These are phyloP conservation scores for Porites divaricata DNA, from an alignment of 92 coral and sea anemone species.

Conservation along the genomic window DNA sequence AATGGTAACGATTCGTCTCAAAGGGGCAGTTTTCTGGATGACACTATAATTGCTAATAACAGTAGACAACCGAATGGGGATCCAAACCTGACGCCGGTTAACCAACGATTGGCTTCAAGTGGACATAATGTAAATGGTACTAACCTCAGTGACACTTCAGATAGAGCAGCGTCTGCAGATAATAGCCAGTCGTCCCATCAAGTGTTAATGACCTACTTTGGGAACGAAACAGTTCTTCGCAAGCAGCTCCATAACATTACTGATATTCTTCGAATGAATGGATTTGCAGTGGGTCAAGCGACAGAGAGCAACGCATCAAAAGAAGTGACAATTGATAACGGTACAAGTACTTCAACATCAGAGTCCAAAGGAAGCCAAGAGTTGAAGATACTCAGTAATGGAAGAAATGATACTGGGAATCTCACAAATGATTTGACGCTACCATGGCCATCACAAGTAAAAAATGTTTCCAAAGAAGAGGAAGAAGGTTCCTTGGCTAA, in stretches of 20 bases:
- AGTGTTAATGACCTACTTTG: slow-evolving; percentile 73
- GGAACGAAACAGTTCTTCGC: slow-evolving; percentile 69
- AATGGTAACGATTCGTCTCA: not conserved
- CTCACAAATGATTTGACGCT: not conserved
- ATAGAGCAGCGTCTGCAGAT: not conserved
- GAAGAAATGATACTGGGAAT: not conserved
- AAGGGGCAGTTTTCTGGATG: not conserved
- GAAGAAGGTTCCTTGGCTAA: slow-evolving; percentile 33
- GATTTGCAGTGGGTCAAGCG: not conserved
- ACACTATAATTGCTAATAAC: not conserved
- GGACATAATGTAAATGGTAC: not conserved
- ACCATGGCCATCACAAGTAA: slow-evolving; percentile 8
- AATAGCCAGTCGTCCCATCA: slow-evolving; percentile 38
- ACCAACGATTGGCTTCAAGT: slow-evolving; percentile 5
- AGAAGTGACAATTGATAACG: not conserved
- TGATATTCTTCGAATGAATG: slow-evolving; percentile 20
- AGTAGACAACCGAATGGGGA: not conserved
- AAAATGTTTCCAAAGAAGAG: slow-evolving; percentile 1
- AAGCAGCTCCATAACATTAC: slow-evolving; percentile 32
- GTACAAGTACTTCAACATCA: not conserved
- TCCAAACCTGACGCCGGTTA: not conserved
- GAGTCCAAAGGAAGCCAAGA: not conserved
- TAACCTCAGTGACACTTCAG: not conserved
- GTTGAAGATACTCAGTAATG: not conserved
- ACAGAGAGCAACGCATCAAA: not conserved